Conservation (phyloP, 1,140 invertebrate genomes). For the Drosophila quadrilineata region DNA sequence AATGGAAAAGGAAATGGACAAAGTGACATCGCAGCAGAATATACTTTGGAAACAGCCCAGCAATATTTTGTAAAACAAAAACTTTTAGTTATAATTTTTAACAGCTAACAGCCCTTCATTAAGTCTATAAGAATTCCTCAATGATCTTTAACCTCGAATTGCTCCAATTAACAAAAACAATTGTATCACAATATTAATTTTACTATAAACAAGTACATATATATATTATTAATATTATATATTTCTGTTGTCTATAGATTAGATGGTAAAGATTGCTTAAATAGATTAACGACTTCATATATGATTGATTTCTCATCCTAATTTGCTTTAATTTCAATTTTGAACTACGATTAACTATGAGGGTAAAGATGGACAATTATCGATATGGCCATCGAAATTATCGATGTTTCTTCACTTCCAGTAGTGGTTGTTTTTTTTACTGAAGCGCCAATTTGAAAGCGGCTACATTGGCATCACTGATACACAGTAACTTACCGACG, state of each 20-base stretch:
- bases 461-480: too few species aligned
- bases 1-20: background rate
- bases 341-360: background rate
- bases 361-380: background rate
- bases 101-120: background rate
- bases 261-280: constrained; percentile 46
- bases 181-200: constrained; percentile 43
- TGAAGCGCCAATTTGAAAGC: too few species aligned
- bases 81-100: constrained; percentile 27
- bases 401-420: too few species aligned
- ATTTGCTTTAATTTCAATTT: background rate
- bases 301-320: constrained; percentile 24
- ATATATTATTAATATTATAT: constrained; percentile 17
- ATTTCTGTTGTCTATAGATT: constrained; percentile 38
- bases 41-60: constrained; percentile 23
- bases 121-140: constrained; percentile 8
- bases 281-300: constrained; percentile 48
- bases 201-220: constrained; percentile 27
- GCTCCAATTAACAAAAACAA: constrained; percentile 31
- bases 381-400: too few species aligned
- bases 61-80: constrained; percentile 36
- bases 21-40: background rate
- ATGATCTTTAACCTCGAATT: constrained; percentile 42
- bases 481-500: too few species aligned
- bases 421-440: too few species aligned